Percentiles rank a stretch among this genome's conserved stretches.
These are phyloP conservation scores for Urosaurus nigricauda DNA, from an alignment of 2,797 vertebrate genomes.

Conservation along the genomic window DNA sequence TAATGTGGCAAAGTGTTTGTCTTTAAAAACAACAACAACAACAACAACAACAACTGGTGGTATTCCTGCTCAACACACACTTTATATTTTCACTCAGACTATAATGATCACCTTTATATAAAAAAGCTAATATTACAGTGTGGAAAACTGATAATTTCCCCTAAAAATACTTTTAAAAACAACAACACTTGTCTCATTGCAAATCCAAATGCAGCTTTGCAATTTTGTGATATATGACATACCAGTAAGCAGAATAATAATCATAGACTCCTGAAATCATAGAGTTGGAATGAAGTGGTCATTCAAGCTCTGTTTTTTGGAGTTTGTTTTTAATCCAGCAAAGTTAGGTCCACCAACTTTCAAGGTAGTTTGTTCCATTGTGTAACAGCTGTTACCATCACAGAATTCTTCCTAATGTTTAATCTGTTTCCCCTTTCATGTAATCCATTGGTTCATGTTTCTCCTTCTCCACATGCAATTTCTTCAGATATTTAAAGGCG, in stretches of 20 bases:
- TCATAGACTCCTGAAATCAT: too few relatives aligned
- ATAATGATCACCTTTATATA: constrained; percentile 52
- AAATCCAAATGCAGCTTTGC: neutral
- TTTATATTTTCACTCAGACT: constrained; percentile 37
- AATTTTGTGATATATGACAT: constrained; percentile 46
- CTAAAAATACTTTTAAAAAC: neutral
- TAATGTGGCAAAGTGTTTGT: constrained; percentile 67
- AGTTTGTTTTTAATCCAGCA: too few relatives aligned
- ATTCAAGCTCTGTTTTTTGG: too few relatives aligned
- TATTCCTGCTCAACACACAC: constrained; percentile 48
- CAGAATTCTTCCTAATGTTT: too few relatives aligned
- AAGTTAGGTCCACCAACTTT: too few relatives aligned
- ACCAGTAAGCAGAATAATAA: constrained; percentile 22
- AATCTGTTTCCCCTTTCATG: too few relatives aligned
- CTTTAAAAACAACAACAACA: constrained; percentile 57
- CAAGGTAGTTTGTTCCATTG: too few relatives aligned
- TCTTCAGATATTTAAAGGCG: too few relatives aligned
- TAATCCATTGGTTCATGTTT: too few relatives aligned
- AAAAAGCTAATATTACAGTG: constrained; percentile 11
- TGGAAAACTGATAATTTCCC: constrained; percentile 37
- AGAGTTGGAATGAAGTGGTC: too few relatives aligned
- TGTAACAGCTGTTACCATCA: too few relatives aligned
- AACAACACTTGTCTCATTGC: neutral
- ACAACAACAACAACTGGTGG: constrained; percentile 23
- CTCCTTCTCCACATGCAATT: too few relatives aligned